Evolutionary conservation across 92 coral and sea anemone species (phyloP), one percentile per base, ranked within the genome.

Genomic region (Micromussa lordhowensis): DNA sequence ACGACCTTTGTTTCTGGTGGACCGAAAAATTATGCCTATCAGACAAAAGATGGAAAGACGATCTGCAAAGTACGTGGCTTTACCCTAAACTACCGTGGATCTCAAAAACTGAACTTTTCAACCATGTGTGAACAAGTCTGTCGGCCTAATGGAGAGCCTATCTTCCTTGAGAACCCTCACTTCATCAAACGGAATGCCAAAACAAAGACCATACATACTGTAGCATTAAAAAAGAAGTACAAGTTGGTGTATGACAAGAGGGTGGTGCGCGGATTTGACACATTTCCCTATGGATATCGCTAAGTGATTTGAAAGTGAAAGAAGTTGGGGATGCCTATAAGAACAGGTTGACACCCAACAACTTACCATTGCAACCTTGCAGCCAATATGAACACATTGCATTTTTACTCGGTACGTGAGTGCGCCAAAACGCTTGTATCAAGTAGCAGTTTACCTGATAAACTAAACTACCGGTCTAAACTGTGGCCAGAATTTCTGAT

Each of bases 1-100:
- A 89, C 92, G 2, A 88, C 92, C 4, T 93, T 87, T 82, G 90
- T 85, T 5, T 93, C 96, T 0, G 91, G 94, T 4, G 96, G 90
- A 0, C 94, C 93, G 4, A 91, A 91, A 48, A 88, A 88, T 31
- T 93, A 93, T 58, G 75, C 89, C 0, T 91, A 93, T 51, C 58
- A 80, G n/a, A 80, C 86, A 3, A 68, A 81, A 44, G 64, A 88
- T 49, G 92, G 90, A 0, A 77, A 68, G 32, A 93, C 86, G 2
- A 53, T 58, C 14, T 90, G 88, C 32, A 78, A 85, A 86, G 89
- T 91, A 1, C 79, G 89, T 3, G 89, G 92, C 0, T 82, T 91
- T 5, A 91, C 89, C 3, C 81, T 91, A 10, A 88, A 91, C 54
- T 72, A 73, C 64, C 75, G 79, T 13, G 80, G 84, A 0, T 74